Conservation (phyloP, 53 echinoderm and acorn worm species). For the Apostichopus leukothele region DNA sequence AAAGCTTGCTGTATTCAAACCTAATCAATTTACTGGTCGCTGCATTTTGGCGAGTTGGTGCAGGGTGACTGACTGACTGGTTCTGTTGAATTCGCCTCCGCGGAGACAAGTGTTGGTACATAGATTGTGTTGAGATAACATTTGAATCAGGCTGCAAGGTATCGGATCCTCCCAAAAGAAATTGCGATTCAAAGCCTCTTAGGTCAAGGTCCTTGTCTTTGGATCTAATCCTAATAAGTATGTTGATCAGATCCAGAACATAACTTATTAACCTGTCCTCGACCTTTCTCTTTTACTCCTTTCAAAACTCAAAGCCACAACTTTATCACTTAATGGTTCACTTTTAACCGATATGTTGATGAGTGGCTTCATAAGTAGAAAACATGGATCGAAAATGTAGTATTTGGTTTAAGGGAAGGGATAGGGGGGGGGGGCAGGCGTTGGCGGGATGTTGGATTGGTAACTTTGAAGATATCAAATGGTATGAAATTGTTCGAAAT, state of each 20-base stretch:
- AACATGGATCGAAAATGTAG: too few relatives aligned
- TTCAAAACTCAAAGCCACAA: too few relatives aligned
- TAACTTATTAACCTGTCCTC: slow-evolving; percentile 86
- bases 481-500: too few relatives aligned
- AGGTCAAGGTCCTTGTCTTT: slow-evolving; percentile 63
- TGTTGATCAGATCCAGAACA: slow-evolving; percentile 92
- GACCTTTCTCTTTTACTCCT: slow-evolving; percentile 69
- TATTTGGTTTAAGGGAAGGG: too few relatives aligned
- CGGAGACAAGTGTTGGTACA: slow-evolving; percentile 93
- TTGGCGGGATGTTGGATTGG: too few relatives aligned
- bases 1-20: slow-evolving; percentile 22
- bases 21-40: slow-evolving; percentile 14
- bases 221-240: slow-evolving; percentile 77
- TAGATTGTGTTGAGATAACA: slow-evolving; percentile 92
- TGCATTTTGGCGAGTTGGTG: slow-evolving; percentile 6
- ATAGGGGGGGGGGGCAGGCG: too few relatives aligned
- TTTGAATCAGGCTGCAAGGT: slow-evolving; percentile 67
- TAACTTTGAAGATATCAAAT: too few relatives aligned
- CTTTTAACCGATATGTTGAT: too few relatives aligned
- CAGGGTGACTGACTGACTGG: slow-evolving; percentile 32
- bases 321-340: too few relatives aligned
- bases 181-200: slow-evolving; percentile 86
- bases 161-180: slow-evolving; percentile 94
- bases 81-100: slow-evolving; percentile 67
- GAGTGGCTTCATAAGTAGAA: too few relatives aligned